A percentile compares a stretch with the other conserved stretches of the same genome.
These are phyloP conservation scores for Caenorhabditis sp. DNA, from an alignment of 2,888 invertebrate species.

Conservation along the genomic window DNA sequence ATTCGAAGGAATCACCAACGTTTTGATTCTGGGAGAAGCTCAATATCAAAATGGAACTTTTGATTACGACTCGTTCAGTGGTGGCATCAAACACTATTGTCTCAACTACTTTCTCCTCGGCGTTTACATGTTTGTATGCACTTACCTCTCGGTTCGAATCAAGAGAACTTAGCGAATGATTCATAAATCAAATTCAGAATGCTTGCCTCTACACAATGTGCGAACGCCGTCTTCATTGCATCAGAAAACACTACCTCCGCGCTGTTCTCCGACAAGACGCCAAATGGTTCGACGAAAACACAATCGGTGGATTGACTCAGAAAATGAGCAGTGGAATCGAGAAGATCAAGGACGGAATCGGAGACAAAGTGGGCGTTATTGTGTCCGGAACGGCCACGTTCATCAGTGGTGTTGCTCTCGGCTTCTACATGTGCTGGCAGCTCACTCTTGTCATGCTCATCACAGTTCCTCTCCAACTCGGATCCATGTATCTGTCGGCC, in stretches of 20 bases:
- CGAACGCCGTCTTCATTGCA: slow-evolving; percentile 80
- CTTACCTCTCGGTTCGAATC: slow-evolving; percentile 65
- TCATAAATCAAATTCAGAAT: slow-evolving; percentile 72
- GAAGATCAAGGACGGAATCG: slow-evolving; percentile 74
- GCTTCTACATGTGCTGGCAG: slow-evolving; percentile 72
- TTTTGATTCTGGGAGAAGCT: slow-evolving; percentile 63
- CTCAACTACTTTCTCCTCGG: slow-evolving; percentile 65
- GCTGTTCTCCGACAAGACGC: slow-evolving; percentile 80
- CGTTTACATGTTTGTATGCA: slow-evolving; percentile 49
- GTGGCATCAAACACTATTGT: slow-evolving; percentile 60
- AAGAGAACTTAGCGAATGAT: background rate
- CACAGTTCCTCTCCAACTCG: slow-evolving; percentile 76
- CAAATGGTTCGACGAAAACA: slow-evolving; percentile 80
- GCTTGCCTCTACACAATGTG: slow-evolving; percentile 79
- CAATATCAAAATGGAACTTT: slow-evolving; percentile 63
- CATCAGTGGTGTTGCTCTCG: slow-evolving; percentile 69
- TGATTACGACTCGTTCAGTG: slow-evolving; percentile 57
- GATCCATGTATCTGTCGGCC: slow-evolving; percentile 79
- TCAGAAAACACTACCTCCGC: slow-evolving; percentile 80
- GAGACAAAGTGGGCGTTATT: slow-evolving; percentile 72
- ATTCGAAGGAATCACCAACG: slow-evolving; percentile 70
- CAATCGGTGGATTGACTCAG: slow-evolving; percentile 81
- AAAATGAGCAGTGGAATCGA: slow-evolving; percentile 79
- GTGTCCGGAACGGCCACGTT: slow-evolving; percentile 65
- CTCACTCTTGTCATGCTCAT: slow-evolving; percentile 76